Percentiles rank a stretch among this genome's conserved stretches.
Evolutionary conservation across 2,113 vertebrate genomes (phyloP).

Genomic region (Leucosticte australis): DNA sequence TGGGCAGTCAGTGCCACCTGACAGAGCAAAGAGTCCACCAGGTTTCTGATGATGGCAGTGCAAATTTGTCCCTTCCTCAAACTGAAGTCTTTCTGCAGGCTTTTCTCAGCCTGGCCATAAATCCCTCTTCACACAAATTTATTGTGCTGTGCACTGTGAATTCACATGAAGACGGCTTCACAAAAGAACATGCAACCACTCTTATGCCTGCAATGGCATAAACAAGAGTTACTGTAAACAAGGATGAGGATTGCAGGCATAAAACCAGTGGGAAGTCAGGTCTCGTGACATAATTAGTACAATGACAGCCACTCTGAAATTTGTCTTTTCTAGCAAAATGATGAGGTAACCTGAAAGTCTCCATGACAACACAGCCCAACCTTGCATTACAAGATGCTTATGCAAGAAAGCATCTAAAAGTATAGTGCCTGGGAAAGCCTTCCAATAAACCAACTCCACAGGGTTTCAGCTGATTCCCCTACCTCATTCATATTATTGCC

Average conservation of each 20-base stretch:
- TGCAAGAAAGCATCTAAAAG: background rate
- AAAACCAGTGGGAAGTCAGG: background rate
- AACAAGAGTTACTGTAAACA: constrained; percentile 1
- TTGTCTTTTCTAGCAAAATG: background rate
- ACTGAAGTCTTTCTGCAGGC: background rate
- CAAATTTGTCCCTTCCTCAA: background rate
- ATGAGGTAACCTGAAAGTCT: constrained; percentile 29
- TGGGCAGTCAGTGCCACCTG: background rate
- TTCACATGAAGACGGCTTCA: background rate
- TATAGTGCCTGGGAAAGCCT: background rate
- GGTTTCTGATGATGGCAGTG: background rate
- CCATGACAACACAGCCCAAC: constrained; percentile 55
- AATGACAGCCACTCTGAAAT: background rate
- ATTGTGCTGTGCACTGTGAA: background rate
- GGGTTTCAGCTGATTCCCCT: background rate
- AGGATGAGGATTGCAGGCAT: background rate
- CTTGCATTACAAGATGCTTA: constrained; percentile 9
- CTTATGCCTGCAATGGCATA: background rate
- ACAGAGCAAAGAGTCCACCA: background rate
- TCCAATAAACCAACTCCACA: background rate
- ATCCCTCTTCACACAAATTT: background rate
- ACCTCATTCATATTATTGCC: background rate
- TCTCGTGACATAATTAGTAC: background rate
- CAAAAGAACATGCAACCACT: background rate
- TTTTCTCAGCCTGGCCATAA: background rate